Evolutionary conservation across 2,888 invertebrate genomes (phyloP), one percentile per base, ranked within the genome.

Genomic region (Bombylius discolor): DNA sequence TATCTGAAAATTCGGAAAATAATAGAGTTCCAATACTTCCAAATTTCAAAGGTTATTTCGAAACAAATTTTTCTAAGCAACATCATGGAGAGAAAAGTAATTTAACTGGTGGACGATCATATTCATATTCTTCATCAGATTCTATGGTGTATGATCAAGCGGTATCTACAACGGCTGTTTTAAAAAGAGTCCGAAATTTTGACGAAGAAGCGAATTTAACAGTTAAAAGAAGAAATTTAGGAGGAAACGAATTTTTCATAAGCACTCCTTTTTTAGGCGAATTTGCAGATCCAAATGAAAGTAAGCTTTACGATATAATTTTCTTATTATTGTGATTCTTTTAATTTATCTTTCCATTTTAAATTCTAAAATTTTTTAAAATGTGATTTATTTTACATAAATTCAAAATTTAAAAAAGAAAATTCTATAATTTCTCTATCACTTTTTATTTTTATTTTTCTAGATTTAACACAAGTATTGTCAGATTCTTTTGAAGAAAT

Each of bases 401-500:
- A n/a, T n/a, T 23, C 23, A 23, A 23, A 23, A 23, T 23, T 2
- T 23, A n/a, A n/a, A n/a, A n/a, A n/a, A n/a, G n/a, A n/a, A n/a
- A n/a, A n/a, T n/a, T n/a, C n/a, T n/a, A n/a, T n/a, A n/a, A n/a
- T n/a, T n/a, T n/a, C n/a, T n/a, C n/a, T n/a, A 36, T 8, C 9
- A 42, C 11, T 11, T 42, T 11, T 11, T 11, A 11, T 42, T 11
- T 11, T 11, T 42, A 11, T 42, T 42, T 42, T 5, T 14, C 23
- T 11, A 72, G 71, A 70, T 51, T 67, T 72, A 48, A 63, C 66
- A 53, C 66, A 70, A 56, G 70, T 66, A 39, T 62, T 73, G 12
- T 65, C 65, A 36, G 67, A 59, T 56, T 69, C 72, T 11, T 64
- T 72, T 57, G 65, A 68, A 55, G 68, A 70, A 57, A 65, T 73